These are phyloP conservation scores for Otocyon megalotis DNA, from an alignment of 2,113 vertebrate genomes.

Conservation along the genomic window DNA sequence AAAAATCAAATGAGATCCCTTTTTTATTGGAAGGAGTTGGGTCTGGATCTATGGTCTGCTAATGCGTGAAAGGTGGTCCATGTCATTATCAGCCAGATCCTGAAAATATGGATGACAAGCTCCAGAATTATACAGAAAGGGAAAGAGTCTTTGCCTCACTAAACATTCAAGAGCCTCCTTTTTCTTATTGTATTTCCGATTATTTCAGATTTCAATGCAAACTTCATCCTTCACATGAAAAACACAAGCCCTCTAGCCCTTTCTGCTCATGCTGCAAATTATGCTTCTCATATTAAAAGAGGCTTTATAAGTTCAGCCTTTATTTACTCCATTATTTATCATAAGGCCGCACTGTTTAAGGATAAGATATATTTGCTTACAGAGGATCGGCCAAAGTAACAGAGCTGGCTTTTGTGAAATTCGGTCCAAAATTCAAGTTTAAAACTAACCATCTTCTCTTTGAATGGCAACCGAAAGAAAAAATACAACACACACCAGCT, in stretches of 20 bases:
- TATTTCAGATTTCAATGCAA: slow-evolving; percentile 68
- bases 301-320: slow-evolving; percentile 53
- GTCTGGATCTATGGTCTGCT: background rate
- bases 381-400: background rate
- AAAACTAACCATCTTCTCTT: slow-evolving; percentile 77
- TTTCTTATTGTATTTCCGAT: background rate
- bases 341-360: slow-evolving; percentile 23
- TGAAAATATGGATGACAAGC: background rate
- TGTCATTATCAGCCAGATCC: background rate
- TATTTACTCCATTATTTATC: slow-evolving; percentile 63
- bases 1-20: slow-evolving; percentile 68
- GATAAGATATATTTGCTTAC: slow-evolving; percentile 37
- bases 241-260: slow-evolving; percentile 41
- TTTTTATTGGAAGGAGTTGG: slow-evolving; percentile 31
- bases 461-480: slow-evolving; percentile 65
- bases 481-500: background rate
- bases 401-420: slow-evolving; percentile 63
- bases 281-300: slow-evolving; percentile 50
- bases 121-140: background rate
- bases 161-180: background rate
- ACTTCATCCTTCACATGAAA: slow-evolving; percentile 62
- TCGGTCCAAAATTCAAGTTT: slow-evolving; percentile 73
- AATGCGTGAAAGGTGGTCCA: background rate
- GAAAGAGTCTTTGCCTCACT: background rate
- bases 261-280: slow-evolving; percentile 44